These are phyloP conservation scores for Ophiothrix spiculata DNA, from an alignment of 35 echinoderm and acorn worm genomes.

Conservation along the genomic window DNA sequence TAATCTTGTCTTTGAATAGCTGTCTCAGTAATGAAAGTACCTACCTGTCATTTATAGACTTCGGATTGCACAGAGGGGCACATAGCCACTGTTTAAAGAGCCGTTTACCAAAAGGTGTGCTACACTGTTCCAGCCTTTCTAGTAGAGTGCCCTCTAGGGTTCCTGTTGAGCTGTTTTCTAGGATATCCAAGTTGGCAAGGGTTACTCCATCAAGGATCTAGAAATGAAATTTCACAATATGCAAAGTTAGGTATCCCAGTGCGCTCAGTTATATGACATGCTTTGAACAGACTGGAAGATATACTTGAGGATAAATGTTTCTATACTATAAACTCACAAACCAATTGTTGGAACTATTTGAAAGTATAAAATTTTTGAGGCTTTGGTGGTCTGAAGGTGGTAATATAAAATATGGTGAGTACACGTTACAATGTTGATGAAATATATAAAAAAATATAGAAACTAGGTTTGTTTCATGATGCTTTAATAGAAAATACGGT, in stretches of 20 bases:
- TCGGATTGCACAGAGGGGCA: constrained; percentile 92
- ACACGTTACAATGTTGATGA: too few species aligned
- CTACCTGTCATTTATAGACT: constrained; percentile 95
- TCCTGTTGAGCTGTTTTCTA: constrained; percentile 76
- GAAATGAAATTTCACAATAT: background rate
- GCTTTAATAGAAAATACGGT: too few species aligned
- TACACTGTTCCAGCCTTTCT: constrained; percentile 73
- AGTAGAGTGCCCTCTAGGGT: constrained; percentile 70
- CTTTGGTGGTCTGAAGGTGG: too few species aligned
- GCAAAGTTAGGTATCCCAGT: background rate
- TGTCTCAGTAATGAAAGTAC: too few species aligned
- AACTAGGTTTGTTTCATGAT: too few species aligned
- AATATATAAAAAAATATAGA: too few species aligned
- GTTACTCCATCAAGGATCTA: constrained; percentile 84
- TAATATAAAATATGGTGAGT: too few species aligned
- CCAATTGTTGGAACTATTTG: too few species aligned
- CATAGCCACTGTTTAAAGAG: constrained; percentile 96
- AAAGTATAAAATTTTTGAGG: too few species aligned
- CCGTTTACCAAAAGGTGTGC: constrained; percentile 87
- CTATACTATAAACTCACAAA: too few species aligned
- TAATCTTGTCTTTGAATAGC: too few species aligned
- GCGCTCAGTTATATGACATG: background rate
- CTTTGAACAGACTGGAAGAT: background rate
- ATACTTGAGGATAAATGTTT: background rate
- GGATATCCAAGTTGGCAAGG: constrained; percentile 77